Percentiles rank a stretch among this genome's conserved stretches.
phyloP scores from a whole-genome alignment of 1,140 invertebrate species.

The Epicauta chinensis region DNA sequence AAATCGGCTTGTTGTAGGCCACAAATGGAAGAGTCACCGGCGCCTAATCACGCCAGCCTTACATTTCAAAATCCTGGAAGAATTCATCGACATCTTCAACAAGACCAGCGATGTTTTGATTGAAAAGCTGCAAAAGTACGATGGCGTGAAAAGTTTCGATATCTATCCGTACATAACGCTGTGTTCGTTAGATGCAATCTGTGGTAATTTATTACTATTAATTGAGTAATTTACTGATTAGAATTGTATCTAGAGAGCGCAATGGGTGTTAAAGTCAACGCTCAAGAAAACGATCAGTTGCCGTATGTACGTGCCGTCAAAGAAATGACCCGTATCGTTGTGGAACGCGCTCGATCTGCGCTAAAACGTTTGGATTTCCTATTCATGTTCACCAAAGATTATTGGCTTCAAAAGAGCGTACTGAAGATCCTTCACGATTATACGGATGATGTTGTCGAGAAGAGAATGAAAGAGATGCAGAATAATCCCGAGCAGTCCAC shows the following conservation, averaged over 20 bases:
- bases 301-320: conserved; percentile 68
- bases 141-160: conserved; percentile 48
- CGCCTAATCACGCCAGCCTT: conserved; percentile 75
- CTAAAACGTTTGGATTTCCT: conserved; percentile 17
- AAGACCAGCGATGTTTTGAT: conserved; percentile 56
- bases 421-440: conserved; percentile 62
- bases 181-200: conserved; percentile 69
- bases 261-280: conserved; percentile 61
- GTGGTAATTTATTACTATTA: too few species aligned
- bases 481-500: neutral
- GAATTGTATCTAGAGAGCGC: conserved; percentile 49
- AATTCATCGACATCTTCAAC: conserved; percentile 67
- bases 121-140: conserved; percentile 48
- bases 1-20: conserved; percentile 19
- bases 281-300: conserved; percentile 61
- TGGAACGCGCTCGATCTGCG: conserved; percentile 42
- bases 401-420: conserved; percentile 42
- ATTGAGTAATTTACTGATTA: too few species aligned
- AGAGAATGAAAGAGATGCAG: conserved; percentile 40
- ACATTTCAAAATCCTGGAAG: conserved; percentile 74
- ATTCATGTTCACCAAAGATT: conserved; percentile 28
- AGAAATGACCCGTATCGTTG: conserved; percentile 43
- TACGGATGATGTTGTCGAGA: conserved; percentile 53
- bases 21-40: conserved; percentile 57
- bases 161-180: conserved; percentile 59